Percentiles rank a stretch among this genome's conserved stretches.
phyloP scores from a whole-genome alignment of 2,113 vertebrate species.

The Tympanuchus pallidicinctus region DNA sequence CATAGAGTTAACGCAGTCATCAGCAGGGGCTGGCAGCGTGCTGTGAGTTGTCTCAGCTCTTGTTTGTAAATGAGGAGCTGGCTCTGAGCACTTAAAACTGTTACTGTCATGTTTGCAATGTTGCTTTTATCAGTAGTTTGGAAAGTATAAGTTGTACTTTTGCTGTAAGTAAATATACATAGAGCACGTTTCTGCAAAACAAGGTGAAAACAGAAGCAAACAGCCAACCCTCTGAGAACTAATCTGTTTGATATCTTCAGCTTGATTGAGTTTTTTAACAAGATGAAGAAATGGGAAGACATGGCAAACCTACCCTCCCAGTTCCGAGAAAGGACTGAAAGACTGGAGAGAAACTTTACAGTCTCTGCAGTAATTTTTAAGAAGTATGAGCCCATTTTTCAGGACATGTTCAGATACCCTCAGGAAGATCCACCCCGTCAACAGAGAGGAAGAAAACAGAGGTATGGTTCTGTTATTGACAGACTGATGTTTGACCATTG shows the following conservation, averaged over 20 bases:
- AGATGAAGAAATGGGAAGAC: slow-evolving; percentile 98
- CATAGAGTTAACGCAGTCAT: background rate
- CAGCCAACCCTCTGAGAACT: background rate
- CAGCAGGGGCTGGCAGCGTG: background rate
- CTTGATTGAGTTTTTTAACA: slow-evolving; percentile 95
- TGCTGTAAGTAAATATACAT: background rate
- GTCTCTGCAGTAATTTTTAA: slow-evolving; percentile 95
- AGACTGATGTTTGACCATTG: background rate
- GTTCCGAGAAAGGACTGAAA: slow-evolving; percentile 89
- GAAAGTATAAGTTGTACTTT: background rate
- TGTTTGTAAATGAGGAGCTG: background rate
- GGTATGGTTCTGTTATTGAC: slow-evolving; percentile 70
- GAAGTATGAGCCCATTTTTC: slow-evolving; percentile 95
- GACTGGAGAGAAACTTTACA: slow-evolving; percentile 93
- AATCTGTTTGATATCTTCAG: slow-evolving; percentile 68
- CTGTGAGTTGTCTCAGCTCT: background rate
- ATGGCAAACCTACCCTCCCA: slow-evolving; percentile 90
- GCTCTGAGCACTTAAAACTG: background rate
- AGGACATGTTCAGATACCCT: slow-evolving; percentile 89
- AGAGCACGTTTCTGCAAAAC: background rate
- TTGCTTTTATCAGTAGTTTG: background rate
- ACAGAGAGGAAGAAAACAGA: slow-evolving; percentile 92
- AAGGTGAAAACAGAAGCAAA: background rate
- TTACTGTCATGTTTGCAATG: rapidly evolving
- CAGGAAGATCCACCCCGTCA: slow-evolving; percentile 89